Evolutionary conservation across 2,888 invertebrate species (phyloP).

Genomic region (Tetragonisca angustula): DNA sequence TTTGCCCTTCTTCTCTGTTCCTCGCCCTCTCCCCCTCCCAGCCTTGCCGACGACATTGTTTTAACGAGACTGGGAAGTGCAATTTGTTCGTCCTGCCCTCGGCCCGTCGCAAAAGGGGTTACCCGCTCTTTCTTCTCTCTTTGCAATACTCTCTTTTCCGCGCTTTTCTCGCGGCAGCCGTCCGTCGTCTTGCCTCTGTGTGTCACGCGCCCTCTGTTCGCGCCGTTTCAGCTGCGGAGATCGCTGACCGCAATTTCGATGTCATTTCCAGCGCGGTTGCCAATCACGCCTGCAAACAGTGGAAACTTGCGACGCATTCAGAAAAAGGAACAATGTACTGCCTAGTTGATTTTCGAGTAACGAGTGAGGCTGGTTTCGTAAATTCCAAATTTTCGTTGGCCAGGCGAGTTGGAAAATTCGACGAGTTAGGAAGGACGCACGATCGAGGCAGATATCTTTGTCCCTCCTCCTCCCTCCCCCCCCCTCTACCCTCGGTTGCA

Average conservation of each 20-base stretch:
- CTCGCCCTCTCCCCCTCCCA: neutral
- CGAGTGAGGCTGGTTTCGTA: too few species aligned
- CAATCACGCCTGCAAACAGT: constrained; percentile 18
- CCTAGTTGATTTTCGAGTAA: too few species aligned
- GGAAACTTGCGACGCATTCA: constrained; percentile 24
- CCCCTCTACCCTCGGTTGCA: too few species aligned
- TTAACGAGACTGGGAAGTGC: constrained; percentile 78
- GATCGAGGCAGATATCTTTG: neutral
- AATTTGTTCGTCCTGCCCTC: constrained; percentile 74
- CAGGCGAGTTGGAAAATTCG: neutral
- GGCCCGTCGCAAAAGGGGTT: constrained; percentile 54
- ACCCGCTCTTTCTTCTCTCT: constrained; percentile 26
- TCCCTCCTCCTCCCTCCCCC: too few species aligned
- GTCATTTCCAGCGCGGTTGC: constrained; percentile 35
- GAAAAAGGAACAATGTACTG: constrained; percentile 26
- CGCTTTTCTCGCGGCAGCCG: constrained; percentile 45
- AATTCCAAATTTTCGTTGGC: neutral
- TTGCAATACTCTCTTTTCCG: constrained; percentile 32
- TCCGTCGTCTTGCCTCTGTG: constrained; percentile 22
- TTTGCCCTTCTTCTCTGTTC: constrained; percentile 38
- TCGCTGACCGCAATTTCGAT: constrained; percentile 35
- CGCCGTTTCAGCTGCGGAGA: neutral
- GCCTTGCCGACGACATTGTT: constrained; percentile 73
- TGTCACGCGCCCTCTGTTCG: constrained; percentile 4
- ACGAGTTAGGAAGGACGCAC: neutral